These are phyloP conservation scores for Dromococcyx pavoninus DNA, from an alignment of 2,797 vertebrate species.

Conservation along the genomic window DNA sequence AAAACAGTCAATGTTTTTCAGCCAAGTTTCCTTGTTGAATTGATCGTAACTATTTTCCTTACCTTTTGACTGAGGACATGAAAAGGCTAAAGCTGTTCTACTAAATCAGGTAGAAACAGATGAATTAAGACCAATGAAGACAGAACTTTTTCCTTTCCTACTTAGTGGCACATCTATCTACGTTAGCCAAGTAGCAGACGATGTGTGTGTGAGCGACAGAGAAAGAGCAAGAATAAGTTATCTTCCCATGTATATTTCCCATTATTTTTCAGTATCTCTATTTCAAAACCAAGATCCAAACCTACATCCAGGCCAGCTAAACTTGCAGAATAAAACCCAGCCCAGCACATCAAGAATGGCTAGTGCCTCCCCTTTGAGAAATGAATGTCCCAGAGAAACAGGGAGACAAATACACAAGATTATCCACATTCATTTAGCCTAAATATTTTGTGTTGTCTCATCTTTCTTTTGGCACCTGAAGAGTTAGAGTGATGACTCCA, in stretches of 20 bases:
- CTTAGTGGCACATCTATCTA: neutral
- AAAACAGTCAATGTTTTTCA: slow-evolving; percentile 16
- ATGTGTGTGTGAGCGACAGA: neutral
- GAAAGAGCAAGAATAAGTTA: neutral
- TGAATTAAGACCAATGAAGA: slow-evolving; percentile 27
- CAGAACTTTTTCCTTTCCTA: neutral
- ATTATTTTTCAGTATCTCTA: neutral
- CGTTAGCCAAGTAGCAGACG: neutral
- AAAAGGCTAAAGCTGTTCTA: neutral
- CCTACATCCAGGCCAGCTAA: neutral
- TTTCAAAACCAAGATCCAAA: neutral
- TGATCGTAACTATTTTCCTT: slow-evolving; percentile 50
- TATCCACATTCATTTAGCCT: neutral
- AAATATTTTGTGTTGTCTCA: neutral
- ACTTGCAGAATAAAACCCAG: neutral
- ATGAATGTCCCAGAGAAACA: neutral
- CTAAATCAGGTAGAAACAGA: slow-evolving; percentile 44
- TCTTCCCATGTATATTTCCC: neutral
- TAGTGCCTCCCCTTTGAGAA: neutral
- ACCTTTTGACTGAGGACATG: slow-evolving; percentile 1
- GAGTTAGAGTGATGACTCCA: neutral
- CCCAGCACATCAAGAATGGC: neutral
- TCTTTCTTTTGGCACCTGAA: neutral
- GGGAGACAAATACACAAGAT: neutral
- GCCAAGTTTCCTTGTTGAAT: neutral